A percentile compares a stretch with the other conserved stretches of the same genome.
phyloP scores from a whole-genome alignment of 2,888 invertebrate genomes.

The Metopia argyrocephala region DNA sequence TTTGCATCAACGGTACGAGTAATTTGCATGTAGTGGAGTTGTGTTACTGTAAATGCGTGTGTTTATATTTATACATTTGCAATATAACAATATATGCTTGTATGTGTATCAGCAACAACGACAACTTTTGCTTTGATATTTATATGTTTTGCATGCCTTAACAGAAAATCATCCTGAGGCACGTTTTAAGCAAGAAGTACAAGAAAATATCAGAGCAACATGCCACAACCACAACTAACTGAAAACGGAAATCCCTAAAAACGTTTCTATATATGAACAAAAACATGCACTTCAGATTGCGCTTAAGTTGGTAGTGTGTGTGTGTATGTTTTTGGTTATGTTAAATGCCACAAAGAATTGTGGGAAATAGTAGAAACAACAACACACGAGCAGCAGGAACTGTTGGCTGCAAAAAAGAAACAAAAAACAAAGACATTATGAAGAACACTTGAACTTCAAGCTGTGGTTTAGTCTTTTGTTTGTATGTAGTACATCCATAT shows the following conservation, averaged over 20 bases:
- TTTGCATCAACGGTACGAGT: not conserved
- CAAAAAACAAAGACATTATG: constrained; percentile 30
- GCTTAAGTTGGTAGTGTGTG: constrained; percentile 4
- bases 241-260: constrained; percentile 62
- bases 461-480: constrained; percentile 57
- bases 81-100: constrained; percentile 42
- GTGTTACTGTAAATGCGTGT: not conserved
- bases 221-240: constrained; percentile 62
- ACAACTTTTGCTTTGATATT: constrained; percentile 61
- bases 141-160: constrained; percentile 60
- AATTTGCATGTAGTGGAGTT: not conserved
- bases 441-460: constrained; percentile 64
- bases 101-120: constrained; percentile 9
- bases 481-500: not conserved
- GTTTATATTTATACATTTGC: constrained; percentile 35
- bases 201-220: constrained; percentile 53
- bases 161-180: constrained; percentile 63
- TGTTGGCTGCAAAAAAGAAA: not conserved
- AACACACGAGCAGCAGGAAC: constrained; percentile 27
- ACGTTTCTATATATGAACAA: constrained; percentile 25
- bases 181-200: constrained; percentile 55
- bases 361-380: constrained; percentile 31
- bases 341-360: constrained; percentile 32
- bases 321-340: not conserved
- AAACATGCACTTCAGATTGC: no score